Percentiles rank a stretch among this genome's conserved stretches.
Evolutionary conservation across 2,113 vertebrate species (phyloP).

Genomic region (Tyrannus savana): DNA sequence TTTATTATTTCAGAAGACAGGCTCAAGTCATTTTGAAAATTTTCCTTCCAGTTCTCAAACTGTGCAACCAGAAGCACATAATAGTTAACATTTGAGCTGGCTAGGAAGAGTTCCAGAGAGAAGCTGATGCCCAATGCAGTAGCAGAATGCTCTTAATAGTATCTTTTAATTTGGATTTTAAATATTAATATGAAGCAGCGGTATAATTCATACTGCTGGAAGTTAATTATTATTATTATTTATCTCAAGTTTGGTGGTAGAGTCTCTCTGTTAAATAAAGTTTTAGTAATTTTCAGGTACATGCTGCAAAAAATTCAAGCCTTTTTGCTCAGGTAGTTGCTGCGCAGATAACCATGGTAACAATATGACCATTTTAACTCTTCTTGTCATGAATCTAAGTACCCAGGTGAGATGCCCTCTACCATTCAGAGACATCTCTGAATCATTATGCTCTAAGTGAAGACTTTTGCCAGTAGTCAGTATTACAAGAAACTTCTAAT

Average conservation of each 20-base stretch:
- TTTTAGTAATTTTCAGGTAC: neutral
- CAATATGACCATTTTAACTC: neutral
- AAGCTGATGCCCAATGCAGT: neutral
- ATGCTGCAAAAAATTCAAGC: neutral
- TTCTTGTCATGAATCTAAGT: neutral
- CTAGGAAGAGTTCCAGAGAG: neutral
- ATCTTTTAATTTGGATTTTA: neutral
- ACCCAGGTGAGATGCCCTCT: neutral
- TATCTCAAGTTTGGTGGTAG: neutral
- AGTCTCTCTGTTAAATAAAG: fast-evolving
- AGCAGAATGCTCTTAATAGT: neutral
- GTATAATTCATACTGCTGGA: neutral
- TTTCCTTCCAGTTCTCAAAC: neutral
- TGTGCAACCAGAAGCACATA: neutral
- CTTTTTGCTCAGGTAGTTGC: neutral
- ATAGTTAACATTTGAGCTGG: neutral
- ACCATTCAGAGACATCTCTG: neutral
- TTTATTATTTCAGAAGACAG: neutral
- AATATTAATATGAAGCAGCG: neutral
- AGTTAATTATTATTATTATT: neutral
- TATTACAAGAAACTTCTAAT: neutral
- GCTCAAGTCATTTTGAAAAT: neutral
- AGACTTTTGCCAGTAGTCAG: neutral
- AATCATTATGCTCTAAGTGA: neutral
- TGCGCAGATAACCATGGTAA: neutral